phyloP scores from a whole-genome alignment of 2,797 vertebrate species.

The Steatocranus sp. region DNA sequence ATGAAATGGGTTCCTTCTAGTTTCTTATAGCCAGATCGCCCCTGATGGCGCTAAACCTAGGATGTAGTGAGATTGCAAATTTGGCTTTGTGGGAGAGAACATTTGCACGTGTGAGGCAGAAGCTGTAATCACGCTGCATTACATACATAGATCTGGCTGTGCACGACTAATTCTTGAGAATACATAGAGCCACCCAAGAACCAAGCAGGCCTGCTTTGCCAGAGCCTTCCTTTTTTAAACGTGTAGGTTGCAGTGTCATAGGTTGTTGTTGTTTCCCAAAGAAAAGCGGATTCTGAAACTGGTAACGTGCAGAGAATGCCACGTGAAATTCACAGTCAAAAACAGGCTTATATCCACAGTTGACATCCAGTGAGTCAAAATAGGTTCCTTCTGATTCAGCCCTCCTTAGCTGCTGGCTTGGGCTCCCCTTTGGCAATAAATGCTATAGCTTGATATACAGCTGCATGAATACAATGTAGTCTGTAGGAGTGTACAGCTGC shows the following conservation, averaged over 20 bases:
- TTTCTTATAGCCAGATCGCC: neutral
- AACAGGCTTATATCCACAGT: neutral
- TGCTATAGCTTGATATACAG: conserved; percentile 3
- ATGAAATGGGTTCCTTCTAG: neutral
- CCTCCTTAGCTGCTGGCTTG: neutral
- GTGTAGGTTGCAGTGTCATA: neutral
- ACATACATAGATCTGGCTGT: neutral
- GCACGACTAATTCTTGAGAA: neutral
- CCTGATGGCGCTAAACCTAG: fast-evolving
- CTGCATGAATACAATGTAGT: conserved; percentile 11
- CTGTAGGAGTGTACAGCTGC: conserved; percentile 27
- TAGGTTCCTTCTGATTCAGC: neutral
- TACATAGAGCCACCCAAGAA: neutral
- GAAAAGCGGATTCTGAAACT: neutral
- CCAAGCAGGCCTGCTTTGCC: neutral
- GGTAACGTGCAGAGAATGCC: neutral
- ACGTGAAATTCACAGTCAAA: neutral
- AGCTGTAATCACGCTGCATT: neutral
- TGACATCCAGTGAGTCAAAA: neutral
- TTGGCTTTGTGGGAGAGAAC: neutral
- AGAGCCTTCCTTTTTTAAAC: neutral
- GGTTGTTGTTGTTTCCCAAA: neutral
- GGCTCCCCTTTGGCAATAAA: neutral
- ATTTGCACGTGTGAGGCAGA: neutral
- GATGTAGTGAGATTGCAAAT: neutral